Evolutionary conservation across 2,113 vertebrate genomes (phyloP), one percentile per base, ranked within the genome.

Genomic region (Podiceps cristatus): DNA sequence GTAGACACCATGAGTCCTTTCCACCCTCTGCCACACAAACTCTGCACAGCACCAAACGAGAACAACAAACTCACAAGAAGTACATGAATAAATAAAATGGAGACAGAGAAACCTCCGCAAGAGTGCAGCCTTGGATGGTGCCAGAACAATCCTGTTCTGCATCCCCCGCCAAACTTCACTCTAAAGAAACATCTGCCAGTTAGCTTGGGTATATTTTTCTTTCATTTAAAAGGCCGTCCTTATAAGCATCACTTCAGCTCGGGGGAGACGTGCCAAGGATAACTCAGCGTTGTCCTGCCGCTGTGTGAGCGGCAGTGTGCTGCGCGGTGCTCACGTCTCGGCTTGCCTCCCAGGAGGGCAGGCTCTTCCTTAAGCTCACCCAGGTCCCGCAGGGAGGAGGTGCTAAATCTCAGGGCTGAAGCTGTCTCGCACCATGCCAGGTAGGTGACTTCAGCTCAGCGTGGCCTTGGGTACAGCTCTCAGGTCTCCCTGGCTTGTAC

Each of bases 121-220:
- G 53, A 49, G 66, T 13, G 29, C 45, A 2, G 25, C 73, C 66
- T 67, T 35, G n/a, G 58, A 29, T 1, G 13, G 42, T 90, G 90
- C 92, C 88, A 78, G 75, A 86, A 55, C 63, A 88, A 62, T 67
- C 63, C 75, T 75, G 72, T 62, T 77, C 79, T 23, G 3, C 60
- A 62, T n/a, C 59, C 58, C 23, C 7, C 0, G 9, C 66, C 89
- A 87, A 78, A 37, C 35, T 83, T 82, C 29, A 31, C 25, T 20
- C 91, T 42, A n/a, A 72, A 59, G 85, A 92, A 93, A 81, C 8
- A 62, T 37, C 75, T 94, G 89, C 37, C 68, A 10, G 78, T 82
- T 90, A 66, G 67, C 50, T 88, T 44, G 31, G 68, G 59, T 74
- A 2, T 92, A 68, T 89, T 91, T 96, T 92, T 64, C 73, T 86